Evolutionary conservation across 2,797 vertebrate species (phyloP), one percentile per base, ranked within the genome.

Genomic region (Siniperca undulata): DNA sequence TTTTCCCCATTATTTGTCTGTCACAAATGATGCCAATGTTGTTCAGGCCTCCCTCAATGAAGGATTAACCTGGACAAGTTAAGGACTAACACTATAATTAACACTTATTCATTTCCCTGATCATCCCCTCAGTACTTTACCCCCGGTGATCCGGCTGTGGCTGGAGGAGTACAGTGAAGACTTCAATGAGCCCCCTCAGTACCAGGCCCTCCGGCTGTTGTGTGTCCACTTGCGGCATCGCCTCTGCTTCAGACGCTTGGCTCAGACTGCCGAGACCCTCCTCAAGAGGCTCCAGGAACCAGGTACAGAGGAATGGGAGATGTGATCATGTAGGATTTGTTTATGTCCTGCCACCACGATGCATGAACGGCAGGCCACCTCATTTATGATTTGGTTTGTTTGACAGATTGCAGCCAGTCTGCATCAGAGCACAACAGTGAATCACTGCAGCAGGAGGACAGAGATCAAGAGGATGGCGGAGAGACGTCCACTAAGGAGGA

Each of bases 151-250:
- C 68, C 91, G 61, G 0, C 80, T 93, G 72, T 98, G 97, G 97
- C 86, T 98, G 12, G 94, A 94, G 38, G 95, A 97, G 65, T 94
- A 97, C 81, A 84, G 93, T 0, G 95, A 96, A 71, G 97, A 97
- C 85, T 96, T 98, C 89, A 87, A 92, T 14, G 96, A 97, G 0
- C 94, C 97, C 1, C 96, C 97, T 30, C 82, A 93, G 62, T 93
- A 96, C 88, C 82, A 87, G 22, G 86, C 90, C 61, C 94, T 98
- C 44, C 88, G 87, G n/a, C 88, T 93, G 68, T 52, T 97, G 65
- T 87, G 91, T 30, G 74, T 65, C 22, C 95, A 96, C 83, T 77
- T 98, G 80, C 90, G 78, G 4, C 95, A 91, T 77, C 95, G 78
- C 53, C 93, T 93, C 82, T 93, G 59, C 87, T 93, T 89, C 89